These are phyloP conservation scores for Chaetophractus vellerosus DNA, from an alignment of 2,797 vertebrate species.

Conservation along the genomic window DNA sequence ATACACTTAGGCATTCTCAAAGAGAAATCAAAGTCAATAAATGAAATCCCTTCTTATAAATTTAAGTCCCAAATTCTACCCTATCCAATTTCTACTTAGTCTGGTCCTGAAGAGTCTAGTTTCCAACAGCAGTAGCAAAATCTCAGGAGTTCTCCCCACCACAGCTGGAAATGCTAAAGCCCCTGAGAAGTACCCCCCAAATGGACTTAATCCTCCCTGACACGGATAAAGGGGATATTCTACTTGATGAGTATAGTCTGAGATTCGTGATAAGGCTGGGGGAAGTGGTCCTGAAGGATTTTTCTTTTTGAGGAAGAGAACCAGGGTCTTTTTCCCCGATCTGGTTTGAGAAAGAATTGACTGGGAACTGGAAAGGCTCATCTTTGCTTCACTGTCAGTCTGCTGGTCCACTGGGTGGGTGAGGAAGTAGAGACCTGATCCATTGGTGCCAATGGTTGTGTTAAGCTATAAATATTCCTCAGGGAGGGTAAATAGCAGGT, in stretches of 20 bases:
- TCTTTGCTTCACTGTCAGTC: neutral
- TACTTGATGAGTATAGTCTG: neutral
- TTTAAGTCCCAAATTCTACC: neutral
- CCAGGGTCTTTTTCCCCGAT: neutral
- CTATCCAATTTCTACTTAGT: neutral
- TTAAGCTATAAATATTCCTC: neutral
- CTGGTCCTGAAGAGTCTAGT: neutral
- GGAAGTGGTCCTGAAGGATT: neutral
- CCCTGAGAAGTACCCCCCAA: neutral
- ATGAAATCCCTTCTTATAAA: neutral
- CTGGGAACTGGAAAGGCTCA: neutral
- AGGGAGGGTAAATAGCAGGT: neutral
- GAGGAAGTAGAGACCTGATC: neutral
- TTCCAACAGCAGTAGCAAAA: neutral
- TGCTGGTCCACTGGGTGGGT: neutral
- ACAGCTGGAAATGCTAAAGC: neutral
- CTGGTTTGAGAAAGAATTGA: neutral
- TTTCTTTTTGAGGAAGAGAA: neutral
- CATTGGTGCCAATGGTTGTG: neutral
- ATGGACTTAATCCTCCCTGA: neutral
- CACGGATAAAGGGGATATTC: neutral
- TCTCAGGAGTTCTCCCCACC: neutral
- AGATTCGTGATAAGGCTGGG: neutral
- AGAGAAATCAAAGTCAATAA: constrained; percentile 23
- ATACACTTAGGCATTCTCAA: neutral